Evolutionary conservation across 2,797 vertebrate species (phyloP), one percentile per base, ranked within the genome.

Genomic region (Schizopygopsis pylzovi): DNA sequence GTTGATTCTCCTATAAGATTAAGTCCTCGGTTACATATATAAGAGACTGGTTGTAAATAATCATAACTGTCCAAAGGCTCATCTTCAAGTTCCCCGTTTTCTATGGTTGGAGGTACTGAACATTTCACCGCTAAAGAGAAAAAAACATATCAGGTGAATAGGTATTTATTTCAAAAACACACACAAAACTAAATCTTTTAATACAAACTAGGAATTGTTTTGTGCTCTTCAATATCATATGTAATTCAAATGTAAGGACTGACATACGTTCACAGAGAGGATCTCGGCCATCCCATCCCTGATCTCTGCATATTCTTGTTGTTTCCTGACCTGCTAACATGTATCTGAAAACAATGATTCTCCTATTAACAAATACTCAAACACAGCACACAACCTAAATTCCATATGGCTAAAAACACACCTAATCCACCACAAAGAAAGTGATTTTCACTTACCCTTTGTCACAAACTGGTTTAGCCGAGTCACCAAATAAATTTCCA

Each of bases 181-280:
- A 22, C 10, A 37, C 25, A 39, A 39, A 39, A 28, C 2, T 16
- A 11, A 28, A 12, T 33, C 0, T 28, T 41, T 33, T 25, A 59
- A 20, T 12, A 39, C 10, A 13, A 1, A 56, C 33, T 37, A 1
- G 9, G 6, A 13, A 67, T 37, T 3, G 1, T 33, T 67, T 22
- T 54, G 59, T 39, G 72, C 20, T 84, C 33, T 52, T 65, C 10
- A 18, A 28, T 39, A 22, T n/a, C 0, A 52, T 4, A 39, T 37
- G 1, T 52, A 0, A 16, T 1, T 28, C 2, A 1, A 45, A 13
- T 52, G 15, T 22, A 41, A 54, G 22, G 25, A 43, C 33, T 22
- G 7, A 6, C 70, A 77, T 76, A 87, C 90, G 56, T 84, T 90
- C 86, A 87, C 90, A 91, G 0, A 6, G 0, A 68, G 86, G 73